Conservation (phyloP, 1,140 invertebrate genomes). For the Drosophila elegans region DNA sequence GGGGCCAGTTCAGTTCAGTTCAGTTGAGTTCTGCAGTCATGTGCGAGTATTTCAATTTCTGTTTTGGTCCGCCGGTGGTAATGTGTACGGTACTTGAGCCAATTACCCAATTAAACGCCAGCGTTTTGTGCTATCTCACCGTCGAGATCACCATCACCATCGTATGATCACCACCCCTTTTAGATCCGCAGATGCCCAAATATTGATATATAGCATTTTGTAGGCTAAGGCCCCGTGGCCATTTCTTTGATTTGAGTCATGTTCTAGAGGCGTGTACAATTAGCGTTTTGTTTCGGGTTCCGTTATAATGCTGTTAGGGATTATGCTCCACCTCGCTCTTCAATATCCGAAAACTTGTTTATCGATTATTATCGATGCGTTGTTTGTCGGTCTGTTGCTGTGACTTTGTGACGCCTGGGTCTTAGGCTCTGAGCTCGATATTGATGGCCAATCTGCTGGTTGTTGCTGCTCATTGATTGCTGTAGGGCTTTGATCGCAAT, state of each 20-base stretch:
- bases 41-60: constrained; percentile 77
- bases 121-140: constrained; percentile 79
- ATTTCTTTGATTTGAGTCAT: constrained; percentile 76
- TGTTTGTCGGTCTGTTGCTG: constrained; percentile 47
- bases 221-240: constrained; percentile 54
- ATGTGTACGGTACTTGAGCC: constrained; percentile 83
- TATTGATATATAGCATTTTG: constrained; percentile 69
- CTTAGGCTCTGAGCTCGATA: constrained; percentile 22
- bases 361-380: constrained; percentile 70
- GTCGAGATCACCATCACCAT: constrained; percentile 41
- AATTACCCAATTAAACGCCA: constrained; percentile 83
- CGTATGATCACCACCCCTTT: background rate
- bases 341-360: constrained; percentile 66
- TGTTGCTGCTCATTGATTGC: constrained; percentile 25
- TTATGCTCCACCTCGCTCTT: constrained; percentile 47
- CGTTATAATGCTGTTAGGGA: constrained; percentile 79
- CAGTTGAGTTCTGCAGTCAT: constrained; percentile 43
- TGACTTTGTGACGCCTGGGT: constrained; percentile 13
- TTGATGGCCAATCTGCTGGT: constrained; percentile 23
- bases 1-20: constrained; percentile 28
- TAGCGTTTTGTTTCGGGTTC: constrained; percentile 77
- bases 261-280: constrained; percentile 81
- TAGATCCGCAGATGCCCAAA: constrained; percentile 62
- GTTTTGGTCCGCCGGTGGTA: constrained; percentile 49
- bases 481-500: constrained; percentile 44